These are phyloP conservation scores for Drosophila fuyamai DNA, from an alignment of 1,140 invertebrate species.

Conservation along the genomic window DNA sequence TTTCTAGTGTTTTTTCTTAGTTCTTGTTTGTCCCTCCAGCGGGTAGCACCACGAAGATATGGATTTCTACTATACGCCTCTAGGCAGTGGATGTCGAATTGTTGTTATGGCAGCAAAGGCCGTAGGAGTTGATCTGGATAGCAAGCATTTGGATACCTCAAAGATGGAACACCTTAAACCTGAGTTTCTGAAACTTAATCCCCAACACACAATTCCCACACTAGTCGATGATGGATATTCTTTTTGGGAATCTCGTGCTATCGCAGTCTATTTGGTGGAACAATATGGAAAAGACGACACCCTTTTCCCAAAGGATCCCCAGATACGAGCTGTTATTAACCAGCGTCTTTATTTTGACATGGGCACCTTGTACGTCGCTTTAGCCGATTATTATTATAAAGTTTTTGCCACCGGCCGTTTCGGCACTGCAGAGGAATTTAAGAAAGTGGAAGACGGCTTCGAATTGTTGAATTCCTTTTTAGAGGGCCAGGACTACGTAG, in stretches of 20 bases:
- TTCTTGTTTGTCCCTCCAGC: neutral
- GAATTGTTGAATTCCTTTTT: constrained; percentile 88
- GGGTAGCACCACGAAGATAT: constrained; percentile 8
- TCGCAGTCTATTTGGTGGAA: constrained; percentile 63
- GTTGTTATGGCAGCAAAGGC: constrained; percentile 83
- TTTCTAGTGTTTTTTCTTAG: constrained; percentile 2
- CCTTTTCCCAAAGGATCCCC: constrained; percentile 86
- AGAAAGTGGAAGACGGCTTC: constrained; percentile 87
- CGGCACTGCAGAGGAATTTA: constrained; percentile 87
- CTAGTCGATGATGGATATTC: constrained; percentile 39
- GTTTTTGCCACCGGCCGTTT: constrained; percentile 86
- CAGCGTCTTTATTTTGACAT: constrained; percentile 87
- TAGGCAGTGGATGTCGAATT: constrained; percentile 79
- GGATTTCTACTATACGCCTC: constrained; percentile 48
- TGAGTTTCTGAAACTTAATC: constrained; percentile 86
- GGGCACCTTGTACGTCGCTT: constrained; percentile 83
- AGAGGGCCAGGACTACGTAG: constrained; percentile 87
- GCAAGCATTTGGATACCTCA: constrained; percentile 86
- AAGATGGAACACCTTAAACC: constrained; percentile 86
- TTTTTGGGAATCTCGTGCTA: constrained; percentile 76
- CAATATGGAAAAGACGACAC: constrained; percentile 84
- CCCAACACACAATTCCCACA: constrained; percentile 74
- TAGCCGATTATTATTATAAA: constrained; percentile 87
- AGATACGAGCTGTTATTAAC: neutral
- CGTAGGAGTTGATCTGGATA: constrained; percentile 84